Percentiles rank a stretch among this genome's conserved stretches.
These are phyloP conservation scores for Patiria miniata DNA, from an alignment of 35 echinoderm and acorn worm genomes.

Conservation along the genomic window DNA sequence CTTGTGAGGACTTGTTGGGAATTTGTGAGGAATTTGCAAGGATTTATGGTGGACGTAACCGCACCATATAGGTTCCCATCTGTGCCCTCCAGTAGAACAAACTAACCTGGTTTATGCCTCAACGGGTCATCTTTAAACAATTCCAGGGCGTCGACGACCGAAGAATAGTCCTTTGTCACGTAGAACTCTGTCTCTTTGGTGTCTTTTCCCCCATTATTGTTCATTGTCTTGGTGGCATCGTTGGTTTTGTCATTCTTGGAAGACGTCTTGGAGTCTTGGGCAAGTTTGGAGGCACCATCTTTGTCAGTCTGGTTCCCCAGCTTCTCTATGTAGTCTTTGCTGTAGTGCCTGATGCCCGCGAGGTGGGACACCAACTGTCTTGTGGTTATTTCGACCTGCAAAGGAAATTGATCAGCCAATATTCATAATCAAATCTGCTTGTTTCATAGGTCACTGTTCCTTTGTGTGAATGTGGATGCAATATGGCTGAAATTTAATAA, in stretches of 20 bases:
- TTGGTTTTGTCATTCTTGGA: background rate
- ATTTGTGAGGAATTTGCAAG: no score
- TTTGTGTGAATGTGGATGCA: no score
- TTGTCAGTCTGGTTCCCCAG: constrained; percentile 21
- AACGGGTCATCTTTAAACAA: constrained; percentile 93
- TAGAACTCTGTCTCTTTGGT: constrained; percentile 55
- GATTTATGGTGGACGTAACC: no score
- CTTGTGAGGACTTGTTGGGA: no score
- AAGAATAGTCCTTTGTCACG: constrained; percentile 50
- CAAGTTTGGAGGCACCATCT: background rate
- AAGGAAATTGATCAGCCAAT: no score
- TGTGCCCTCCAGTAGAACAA: background rate
- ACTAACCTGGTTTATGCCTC: constrained; percentile 88
- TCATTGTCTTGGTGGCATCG: background rate
- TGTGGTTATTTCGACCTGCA: constrained; percentile 86
- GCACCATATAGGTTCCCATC: no score
- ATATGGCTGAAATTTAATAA: no score
- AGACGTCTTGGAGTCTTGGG: background rate
- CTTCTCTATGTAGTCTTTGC: constrained; percentile 69
- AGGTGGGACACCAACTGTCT: constrained; percentile 90
- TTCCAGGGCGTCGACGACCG: constrained; percentile 59
- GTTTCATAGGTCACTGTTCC: no score
- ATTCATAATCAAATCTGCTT: no score
- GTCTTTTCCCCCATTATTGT: background rate
- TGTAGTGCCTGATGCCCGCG: constrained; percentile 89